phyloP scores from a whole-genome alignment of 1,140 invertebrate genomes.

The Drosophila quadrilineata region DNA sequence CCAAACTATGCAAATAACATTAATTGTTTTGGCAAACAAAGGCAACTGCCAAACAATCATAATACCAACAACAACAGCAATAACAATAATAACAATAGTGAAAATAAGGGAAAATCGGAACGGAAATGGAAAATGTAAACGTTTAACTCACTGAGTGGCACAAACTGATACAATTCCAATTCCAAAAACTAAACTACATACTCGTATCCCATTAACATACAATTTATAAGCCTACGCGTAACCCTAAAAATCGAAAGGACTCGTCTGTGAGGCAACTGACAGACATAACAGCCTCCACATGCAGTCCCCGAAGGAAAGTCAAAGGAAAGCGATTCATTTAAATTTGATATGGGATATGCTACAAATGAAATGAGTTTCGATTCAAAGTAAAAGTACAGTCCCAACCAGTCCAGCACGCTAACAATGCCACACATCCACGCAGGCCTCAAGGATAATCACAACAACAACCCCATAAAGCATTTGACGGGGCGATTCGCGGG shows the following conservation, averaged over 20 bases:
- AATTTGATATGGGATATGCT: conserved; percentile 78
- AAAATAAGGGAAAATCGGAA: conserved; percentile 45
- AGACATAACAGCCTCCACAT: conserved; percentile 37
- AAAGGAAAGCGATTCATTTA: conserved; percentile 65
- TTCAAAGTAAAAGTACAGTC: conserved; percentile 51
- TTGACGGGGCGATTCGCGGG: conserved; percentile 40
- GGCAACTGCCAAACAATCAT: conserved; percentile 54
- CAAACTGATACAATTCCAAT: conserved; percentile 57
- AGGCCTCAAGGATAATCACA: conserved; percentile 1
- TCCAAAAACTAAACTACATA: no score
- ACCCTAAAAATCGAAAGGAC: conserved; percentile 59
- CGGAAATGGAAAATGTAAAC: conserved; percentile 50
- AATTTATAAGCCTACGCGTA: conserved; percentile 62
- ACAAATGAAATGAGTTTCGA: conserved; percentile 28
- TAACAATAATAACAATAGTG: no score
- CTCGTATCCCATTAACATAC: conserved; percentile 33
- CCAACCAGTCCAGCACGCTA: conserved; percentile 10
- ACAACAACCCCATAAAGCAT: conserved; percentile 62
- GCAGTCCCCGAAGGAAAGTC: conserved; percentile 40
- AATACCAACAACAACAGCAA: no score
- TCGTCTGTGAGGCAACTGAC: no score
- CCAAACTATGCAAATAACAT: conserved; percentile 75
- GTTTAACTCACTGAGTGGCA: conserved; percentile 1
- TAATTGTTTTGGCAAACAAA: conserved; percentile 77
- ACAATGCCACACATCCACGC: conserved; percentile 43